Evolutionary conservation across 2,113 vertebrate species (phyloP), one percentile per base, ranked within the genome.

Genomic region (Leptosomus discolor): DNA sequence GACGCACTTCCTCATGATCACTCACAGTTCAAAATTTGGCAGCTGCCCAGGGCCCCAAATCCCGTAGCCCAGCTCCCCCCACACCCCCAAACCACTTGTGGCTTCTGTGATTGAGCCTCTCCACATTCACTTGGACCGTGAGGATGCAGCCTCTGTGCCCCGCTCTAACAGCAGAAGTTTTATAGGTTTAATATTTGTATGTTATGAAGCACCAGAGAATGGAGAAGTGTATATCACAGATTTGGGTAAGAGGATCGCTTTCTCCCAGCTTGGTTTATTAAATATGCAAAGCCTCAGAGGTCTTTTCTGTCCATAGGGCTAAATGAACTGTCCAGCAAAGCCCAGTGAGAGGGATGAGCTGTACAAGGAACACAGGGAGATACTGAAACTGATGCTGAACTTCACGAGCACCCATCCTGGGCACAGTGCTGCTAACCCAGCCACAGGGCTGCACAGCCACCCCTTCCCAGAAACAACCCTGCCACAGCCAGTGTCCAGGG

Each of bases 171-270:
- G 50, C 64, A 78, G 50, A 71, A 90, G 50, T 92, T 95, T 96
- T 90, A 93, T 85, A 71, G 82, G 45, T 91, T 95, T 95, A 93
- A 94, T 90, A 91, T 90, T 74, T 92, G 76, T 30, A 61, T 54
- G 36, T 26, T 88, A 88, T 79, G 75, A 88, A 73, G 64, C 67
- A 57, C 29, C 61, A 76, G 83, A 73, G 71, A 73, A 65, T 1
- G 8, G 48, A 60, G 81, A 76, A 37, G 39, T 63, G 39, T 76
- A 83, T 88, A 54, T 90, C 27, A 48, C 48, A 88, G 64, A 30
- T 69, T 68, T 85, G 51, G 34, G 36, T 58, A 60, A 41, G 26
- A 88, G 5, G 14, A 78, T 76, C 7, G 2, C 34, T 75, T 93
- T 56, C n/a, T 88, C 36, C 43, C 29, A 18, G 12, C 27, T 8